Evolutionary conservation across 1,140 invertebrate species (phyloP).

Genomic region (Magallana angulata): DNA sequence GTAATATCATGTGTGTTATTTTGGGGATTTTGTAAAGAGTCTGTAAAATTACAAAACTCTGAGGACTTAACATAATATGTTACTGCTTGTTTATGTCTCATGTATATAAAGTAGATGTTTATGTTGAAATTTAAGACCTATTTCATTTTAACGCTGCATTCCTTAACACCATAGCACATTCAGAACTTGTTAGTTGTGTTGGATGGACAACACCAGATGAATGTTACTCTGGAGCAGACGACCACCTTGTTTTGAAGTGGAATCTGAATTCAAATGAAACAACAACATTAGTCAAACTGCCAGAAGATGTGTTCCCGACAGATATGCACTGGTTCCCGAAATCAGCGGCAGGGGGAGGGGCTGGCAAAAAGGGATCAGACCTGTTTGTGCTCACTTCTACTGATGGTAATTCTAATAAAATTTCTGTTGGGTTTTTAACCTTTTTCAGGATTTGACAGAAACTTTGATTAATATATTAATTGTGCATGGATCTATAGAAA

Average conservation of each 20-base stretch:
- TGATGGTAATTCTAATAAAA: conserved; percentile 84
- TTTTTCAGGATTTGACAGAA: background rate
- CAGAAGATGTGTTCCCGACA: conserved; percentile 91
- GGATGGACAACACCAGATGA: conserved; percentile 96
- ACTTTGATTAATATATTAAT: no score
- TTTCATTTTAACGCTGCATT: background rate
- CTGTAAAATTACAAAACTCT: no score
- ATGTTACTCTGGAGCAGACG: conserved; percentile 94
- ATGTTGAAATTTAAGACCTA: no score
- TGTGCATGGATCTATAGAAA: no score
- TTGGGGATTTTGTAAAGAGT: no score
- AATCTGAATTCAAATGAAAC: conserved; percentile 88
- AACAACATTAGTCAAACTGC: conserved; percentile 87
- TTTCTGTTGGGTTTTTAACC: background rate
- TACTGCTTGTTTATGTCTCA: no score
- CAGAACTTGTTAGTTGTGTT: conserved; percentile 89
- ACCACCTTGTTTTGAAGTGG: conserved; percentile 94
- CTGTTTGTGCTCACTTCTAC: conserved; percentile 92
- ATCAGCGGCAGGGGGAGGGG: conserved; percentile 81
- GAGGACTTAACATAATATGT: no score
- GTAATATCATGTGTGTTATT: no score
- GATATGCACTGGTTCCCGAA: conserved; percentile 91
- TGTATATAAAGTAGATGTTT: no score
- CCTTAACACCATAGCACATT: conserved; percentile 81
- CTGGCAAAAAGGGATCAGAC: conserved; percentile 87